Conservation (phyloP, 2,113 vertebrate species). For the Stercorarius parasiticus region DNA sequence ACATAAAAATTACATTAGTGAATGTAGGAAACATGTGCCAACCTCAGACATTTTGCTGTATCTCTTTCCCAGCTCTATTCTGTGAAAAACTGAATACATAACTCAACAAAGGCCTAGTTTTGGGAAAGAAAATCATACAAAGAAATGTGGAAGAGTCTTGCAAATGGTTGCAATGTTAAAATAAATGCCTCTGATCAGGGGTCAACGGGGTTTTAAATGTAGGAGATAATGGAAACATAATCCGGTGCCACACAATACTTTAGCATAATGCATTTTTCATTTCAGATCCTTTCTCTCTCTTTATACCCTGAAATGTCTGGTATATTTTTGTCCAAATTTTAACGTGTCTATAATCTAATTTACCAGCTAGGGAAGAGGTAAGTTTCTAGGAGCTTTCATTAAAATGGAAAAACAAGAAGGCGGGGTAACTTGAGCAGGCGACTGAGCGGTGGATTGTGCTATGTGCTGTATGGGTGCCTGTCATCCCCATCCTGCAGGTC, state of each 20-base stretch:
- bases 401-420: not conserved
- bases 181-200: not conserved
- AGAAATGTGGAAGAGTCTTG: not conserved
- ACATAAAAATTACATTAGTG: not conserved
- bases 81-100: not conserved
- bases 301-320: not conserved
- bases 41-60: not conserved
- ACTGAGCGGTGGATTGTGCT: rapidly evolving
- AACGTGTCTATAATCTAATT: not conserved
- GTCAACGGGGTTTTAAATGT: not conserved
- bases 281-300: not conserved
- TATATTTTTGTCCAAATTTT: not conserved
- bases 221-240: slow-evolving; percentile 25
- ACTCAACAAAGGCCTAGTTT: not conserved
- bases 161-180: not conserved
- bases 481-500: not conserved
- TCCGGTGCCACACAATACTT: not conserved
- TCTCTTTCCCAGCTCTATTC: not conserved
- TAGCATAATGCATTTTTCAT: not conserved
- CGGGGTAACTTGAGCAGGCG: rapidly evolving
- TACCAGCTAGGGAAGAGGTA: not conserved
- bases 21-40: not conserved
- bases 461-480: not conserved
- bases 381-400: not conserved
- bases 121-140: not conserved